Evolutionary conservation across 37 sponge, comb jelly and placozoan genomes (phyloP).

Genomic region (Mnemiopsis leidyi): DNA sequence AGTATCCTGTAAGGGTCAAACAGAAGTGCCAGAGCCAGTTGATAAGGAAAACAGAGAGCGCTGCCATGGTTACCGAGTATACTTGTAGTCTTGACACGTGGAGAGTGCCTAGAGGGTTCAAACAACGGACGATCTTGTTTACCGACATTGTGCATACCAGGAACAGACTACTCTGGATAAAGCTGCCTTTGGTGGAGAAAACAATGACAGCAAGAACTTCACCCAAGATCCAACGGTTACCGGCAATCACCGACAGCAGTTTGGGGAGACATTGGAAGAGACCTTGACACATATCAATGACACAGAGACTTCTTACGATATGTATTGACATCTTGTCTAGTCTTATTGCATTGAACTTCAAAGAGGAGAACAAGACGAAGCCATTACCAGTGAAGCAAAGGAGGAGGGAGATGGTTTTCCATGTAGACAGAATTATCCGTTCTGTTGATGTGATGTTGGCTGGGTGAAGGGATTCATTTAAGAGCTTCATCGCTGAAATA

Average conservation of each 20-base stretch:
- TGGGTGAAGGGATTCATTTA: background rate
- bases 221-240: background rate
- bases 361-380: background rate
- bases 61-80: background rate
- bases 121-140: background rate
- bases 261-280: background rate
- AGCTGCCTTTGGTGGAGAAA: background rate
- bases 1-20: background rate
- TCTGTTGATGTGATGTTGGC: background rate
- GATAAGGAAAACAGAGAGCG: background rate
- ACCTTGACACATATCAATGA: background rate
- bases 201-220: background rate
- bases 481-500: background rate
- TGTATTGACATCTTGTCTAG: background rate
- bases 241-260: background rate
- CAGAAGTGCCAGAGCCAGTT: background rate
- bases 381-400: background rate
- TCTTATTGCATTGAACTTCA: background rate
- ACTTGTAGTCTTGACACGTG: background rate
- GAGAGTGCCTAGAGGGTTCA: background rate
- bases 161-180: background rate
- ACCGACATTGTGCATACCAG: background rate
- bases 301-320: background rate
- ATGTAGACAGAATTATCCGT: background rate
- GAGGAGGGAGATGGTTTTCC: background rate